Percentiles rank a stretch among this genome's conserved stretches.
phyloP scores from a whole-genome alignment of 2,888 invertebrate genomes.

The Erebia aethiops region DNA sequence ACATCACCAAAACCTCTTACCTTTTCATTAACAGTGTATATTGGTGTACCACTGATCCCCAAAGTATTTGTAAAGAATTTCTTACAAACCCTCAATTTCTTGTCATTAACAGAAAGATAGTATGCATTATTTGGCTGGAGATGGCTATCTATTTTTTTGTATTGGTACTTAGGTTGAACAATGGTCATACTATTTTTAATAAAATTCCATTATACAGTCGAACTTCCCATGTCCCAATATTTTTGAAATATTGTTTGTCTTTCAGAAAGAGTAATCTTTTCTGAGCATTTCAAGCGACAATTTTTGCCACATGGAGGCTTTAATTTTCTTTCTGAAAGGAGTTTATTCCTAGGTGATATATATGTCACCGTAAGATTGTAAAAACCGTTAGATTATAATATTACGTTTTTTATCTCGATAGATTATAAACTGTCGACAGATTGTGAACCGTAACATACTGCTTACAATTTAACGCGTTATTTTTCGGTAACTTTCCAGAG shows the following conservation, averaged over 20 bases:
- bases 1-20: background rate
- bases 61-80: background rate
- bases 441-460: too few relatives aligned
- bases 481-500: too few relatives aligned
- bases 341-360: background rate
- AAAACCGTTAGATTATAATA: too few relatives aligned
- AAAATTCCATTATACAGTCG: background rate
- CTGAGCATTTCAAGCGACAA: background rate
- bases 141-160: background rate
- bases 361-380: too few relatives aligned
- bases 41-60: background rate
- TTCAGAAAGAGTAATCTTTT: background rate
- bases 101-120: background rate
- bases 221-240: background rate
- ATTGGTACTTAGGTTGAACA: background rate
- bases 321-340: background rate
- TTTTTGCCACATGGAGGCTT: background rate
- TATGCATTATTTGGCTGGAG: background rate
- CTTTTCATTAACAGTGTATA: background rate
- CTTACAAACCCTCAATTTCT: background rate
- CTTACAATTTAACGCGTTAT: too few relatives aligned
- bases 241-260: background rate
- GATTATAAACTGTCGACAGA: too few relatives aligned
- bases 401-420: too few relatives aligned
- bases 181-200: background rate